Percentiles rank a stretch among this genome's conserved stretches.
Conservation (phyloP, 2,113 vertebrate species). For the Podarcis muralis region DNA sequence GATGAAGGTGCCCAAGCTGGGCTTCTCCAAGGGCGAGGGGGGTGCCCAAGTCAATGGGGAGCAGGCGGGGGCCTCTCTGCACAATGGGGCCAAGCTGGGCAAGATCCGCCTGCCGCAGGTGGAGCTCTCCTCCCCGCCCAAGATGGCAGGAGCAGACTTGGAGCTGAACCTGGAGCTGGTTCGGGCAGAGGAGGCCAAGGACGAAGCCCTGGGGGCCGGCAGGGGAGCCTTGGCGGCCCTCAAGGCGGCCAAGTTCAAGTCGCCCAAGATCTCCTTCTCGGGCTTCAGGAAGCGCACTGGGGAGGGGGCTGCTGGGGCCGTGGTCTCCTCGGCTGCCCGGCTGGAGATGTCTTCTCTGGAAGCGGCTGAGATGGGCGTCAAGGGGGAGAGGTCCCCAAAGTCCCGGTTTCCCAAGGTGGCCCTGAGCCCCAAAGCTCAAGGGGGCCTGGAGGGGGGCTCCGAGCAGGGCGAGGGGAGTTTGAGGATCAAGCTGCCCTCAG, state of each 20-base stretch:
- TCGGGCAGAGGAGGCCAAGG: constrained; percentile 48
- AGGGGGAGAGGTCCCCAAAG: constrained; percentile 74
- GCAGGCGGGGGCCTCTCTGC: constrained; percentile 39
- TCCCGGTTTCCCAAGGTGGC: constrained; percentile 84
- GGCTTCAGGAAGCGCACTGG: constrained; percentile 67
- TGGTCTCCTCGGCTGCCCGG: constrained; percentile 75
- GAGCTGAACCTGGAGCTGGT: constrained; percentile 58
- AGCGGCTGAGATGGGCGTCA: constrained; percentile 65
- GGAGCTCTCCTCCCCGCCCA: constrained; percentile 79
- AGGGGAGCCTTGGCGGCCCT: not conserved
- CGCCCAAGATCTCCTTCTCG: constrained; percentile 61
- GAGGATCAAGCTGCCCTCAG: constrained; percentile 76
- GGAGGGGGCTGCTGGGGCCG: not conserved
- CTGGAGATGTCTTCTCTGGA: constrained; percentile 64
- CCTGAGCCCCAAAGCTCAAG: constrained; percentile 79
- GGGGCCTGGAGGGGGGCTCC: constrained; percentile 71
- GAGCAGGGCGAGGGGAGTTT: constrained; percentile 69
- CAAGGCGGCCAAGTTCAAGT: constrained; percentile 52
- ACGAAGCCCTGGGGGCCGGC: not conserved
- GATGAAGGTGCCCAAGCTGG: constrained; percentile 76
- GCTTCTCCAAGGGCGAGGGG: constrained; percentile 69
- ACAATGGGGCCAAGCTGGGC: constrained; percentile 66
- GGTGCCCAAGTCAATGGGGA: constrained; percentile 59
- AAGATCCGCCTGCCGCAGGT: constrained; percentile 82
- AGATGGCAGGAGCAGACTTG: constrained; percentile 50